These are phyloP conservation scores for Synodontis membranacea DNA, from an alignment of 2,113 vertebrate species.

Conservation along the genomic window DNA sequence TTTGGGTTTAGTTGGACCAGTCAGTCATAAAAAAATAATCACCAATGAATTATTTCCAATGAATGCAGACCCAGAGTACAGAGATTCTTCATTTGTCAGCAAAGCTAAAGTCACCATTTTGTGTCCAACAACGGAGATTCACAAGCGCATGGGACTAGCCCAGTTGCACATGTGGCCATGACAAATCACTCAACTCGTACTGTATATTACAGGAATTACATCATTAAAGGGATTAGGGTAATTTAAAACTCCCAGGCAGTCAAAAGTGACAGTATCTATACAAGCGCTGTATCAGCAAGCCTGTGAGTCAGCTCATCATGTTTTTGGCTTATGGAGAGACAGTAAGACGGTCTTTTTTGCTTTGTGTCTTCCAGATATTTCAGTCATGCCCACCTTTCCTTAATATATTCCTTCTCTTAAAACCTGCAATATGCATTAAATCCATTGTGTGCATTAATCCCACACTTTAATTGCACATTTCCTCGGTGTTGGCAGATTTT, in stretches of 20 bases:
- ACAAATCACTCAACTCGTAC: constrained; percentile 39
- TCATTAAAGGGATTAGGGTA: constrained; percentile 44
- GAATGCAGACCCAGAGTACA: constrained; percentile 24
- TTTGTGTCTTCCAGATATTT: background rate
- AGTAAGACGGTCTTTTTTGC: background rate
- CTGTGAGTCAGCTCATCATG: constrained; percentile 28
- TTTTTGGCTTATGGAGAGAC: background rate
- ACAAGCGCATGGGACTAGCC: constrained; percentile 27
- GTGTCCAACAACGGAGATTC: constrained; percentile 9
- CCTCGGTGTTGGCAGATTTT: background rate
- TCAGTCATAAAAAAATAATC: constrained; percentile 28
- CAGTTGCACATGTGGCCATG: constrained; percentile 17
- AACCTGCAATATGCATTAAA: background rate
- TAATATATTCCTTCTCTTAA: background rate
- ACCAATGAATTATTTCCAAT: constrained; percentile 10
- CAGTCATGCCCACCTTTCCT: background rate
- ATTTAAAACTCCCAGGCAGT: constrained; percentile 42
- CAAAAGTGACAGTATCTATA: constrained; percentile 39
- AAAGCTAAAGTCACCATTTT: background rate
- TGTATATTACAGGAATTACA: constrained; percentile 46
- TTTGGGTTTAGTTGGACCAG: background rate
- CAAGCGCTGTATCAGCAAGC: constrained; percentile 7
- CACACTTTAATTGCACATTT: background rate
- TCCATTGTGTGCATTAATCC: background rate
- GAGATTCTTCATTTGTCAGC: background rate